These are phyloP conservation scores for Grapholita molesta DNA, from an alignment of 1,140 invertebrate species.

Conservation along the genomic window DNA sequence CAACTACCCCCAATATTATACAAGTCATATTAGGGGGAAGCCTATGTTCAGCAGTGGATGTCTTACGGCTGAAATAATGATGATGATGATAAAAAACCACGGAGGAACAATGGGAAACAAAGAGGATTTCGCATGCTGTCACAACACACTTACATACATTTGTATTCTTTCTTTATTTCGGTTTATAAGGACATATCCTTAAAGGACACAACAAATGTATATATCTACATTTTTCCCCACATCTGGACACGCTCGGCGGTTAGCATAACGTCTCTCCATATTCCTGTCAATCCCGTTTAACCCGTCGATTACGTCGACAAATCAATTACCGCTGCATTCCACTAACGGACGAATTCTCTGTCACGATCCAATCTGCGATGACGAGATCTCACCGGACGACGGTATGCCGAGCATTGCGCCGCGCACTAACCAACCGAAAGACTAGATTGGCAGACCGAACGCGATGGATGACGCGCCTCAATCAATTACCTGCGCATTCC, in stretches of 20 bases:
- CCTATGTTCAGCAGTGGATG: no score
- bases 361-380: constrained; percentile 66
- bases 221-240: background rate
- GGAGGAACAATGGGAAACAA: no score
- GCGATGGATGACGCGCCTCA: constrained; percentile 62
- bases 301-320: constrained; percentile 70
- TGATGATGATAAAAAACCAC: no score
- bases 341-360: constrained; percentile 69
- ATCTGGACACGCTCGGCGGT: background rate
- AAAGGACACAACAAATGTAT: background rate
- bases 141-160: no score
- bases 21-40: no score
- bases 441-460: constrained; percentile 48
- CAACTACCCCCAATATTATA: no score
- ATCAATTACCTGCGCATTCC: constrained; percentile 62
- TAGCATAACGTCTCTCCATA: constrained; percentile 46
- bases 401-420: constrained; percentile 65
- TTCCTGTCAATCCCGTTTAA: constrained; percentile 58
- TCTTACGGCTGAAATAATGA: no score
- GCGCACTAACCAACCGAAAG: constrained; percentile 37
- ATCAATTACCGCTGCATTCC: constrained; percentile 75
- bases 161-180: no score
- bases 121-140: no score
- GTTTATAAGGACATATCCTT: no score
- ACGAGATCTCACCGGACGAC: constrained; percentile 49